Evolutionary conservation across 1,140 invertebrate species (phyloP).

Genomic region (Belonocnema kinseyi): DNA sequence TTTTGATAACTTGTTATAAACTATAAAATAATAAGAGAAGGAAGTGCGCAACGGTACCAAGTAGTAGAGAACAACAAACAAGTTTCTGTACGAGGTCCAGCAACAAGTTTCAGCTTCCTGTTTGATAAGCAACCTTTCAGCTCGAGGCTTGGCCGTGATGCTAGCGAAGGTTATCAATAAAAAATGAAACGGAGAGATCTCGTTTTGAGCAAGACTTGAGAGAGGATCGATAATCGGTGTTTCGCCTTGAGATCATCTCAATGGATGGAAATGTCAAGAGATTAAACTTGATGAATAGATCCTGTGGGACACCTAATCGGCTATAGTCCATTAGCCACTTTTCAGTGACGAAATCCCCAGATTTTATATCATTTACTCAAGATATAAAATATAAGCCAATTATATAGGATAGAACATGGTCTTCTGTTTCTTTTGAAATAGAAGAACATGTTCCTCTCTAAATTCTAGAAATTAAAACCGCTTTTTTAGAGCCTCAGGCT

Average conservation of each 20-base stretch:
- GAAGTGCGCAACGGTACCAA: conserved; percentile 22
- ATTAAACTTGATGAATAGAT: conserved; percentile 7
- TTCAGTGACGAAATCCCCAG: neutral
- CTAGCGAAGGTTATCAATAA: conserved; percentile 25
- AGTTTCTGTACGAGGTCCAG: conserved; percentile 29
- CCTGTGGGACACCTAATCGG: neutral
- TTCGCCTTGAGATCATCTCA: neutral
- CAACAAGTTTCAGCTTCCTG: conserved; percentile 26
- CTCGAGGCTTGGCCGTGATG: conserved; percentile 11
- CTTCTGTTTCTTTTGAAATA: too few relatives aligned
- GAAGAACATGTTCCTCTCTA: too few relatives aligned
- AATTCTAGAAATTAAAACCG: too few relatives aligned
- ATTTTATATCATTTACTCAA: neutral
- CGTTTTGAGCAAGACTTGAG: neutral
- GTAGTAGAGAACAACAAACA: conserved; percentile 25
- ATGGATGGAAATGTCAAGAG: neutral
- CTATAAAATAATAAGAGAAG: conserved; percentile 21
- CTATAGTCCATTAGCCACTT: neutral
- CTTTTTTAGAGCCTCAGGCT: neutral
- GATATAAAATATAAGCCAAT: neutral
- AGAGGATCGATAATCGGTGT: conserved; percentile 8
- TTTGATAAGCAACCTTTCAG: conserved; percentile 31
- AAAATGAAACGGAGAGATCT: conserved; percentile 20
- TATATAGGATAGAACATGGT: too few relatives aligned
- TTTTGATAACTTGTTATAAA: conserved; percentile 21